Conservation (phyloP, 2,797 vertebrate genomes). For the Danio jaintianensis region DNA sequence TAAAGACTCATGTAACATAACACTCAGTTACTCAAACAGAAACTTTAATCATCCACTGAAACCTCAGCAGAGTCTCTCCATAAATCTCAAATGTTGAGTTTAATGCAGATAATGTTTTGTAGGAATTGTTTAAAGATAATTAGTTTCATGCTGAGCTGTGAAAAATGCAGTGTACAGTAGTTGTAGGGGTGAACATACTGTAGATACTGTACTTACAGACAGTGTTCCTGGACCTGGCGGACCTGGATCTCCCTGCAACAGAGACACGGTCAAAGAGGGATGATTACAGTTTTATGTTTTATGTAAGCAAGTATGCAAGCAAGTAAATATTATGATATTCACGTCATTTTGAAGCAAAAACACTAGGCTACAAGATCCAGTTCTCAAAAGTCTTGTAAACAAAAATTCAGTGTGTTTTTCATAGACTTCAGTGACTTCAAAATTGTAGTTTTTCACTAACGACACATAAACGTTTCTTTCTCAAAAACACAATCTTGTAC, state of each 20-base stretch:
- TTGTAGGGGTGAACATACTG: background rate
- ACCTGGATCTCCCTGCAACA: slow-evolving; percentile 85
- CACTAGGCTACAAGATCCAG: too few relatives aligned
- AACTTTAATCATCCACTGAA: background rate
- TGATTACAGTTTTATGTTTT: background rate
- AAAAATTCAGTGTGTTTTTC: too few relatives aligned
- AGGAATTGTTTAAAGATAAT: background rate
- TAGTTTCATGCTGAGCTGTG: background rate
- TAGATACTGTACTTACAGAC: slow-evolving; percentile 86
- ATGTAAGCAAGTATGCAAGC: too few relatives aligned
- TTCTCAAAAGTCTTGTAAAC: too few relatives aligned
- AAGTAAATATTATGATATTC: too few relatives aligned
- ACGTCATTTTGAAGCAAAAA: too few relatives aligned
- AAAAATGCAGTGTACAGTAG: slow-evolving; percentile 8
- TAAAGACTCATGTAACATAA: too few relatives aligned
- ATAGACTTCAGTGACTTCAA: too few relatives aligned
- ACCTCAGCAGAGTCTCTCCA: background rate
- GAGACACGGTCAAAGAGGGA: slow-evolving; percentile 54
- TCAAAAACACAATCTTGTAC: too few relatives aligned
- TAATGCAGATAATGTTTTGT: background rate
- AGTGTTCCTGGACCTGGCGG: slow-evolving; percentile 80
- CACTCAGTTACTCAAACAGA: too few relatives aligned
- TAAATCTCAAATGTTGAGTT: background rate
- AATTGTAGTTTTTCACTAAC: too few relatives aligned
- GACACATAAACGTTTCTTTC: too few relatives aligned